Evolutionary conservation across 2,797 vertebrate species (phyloP).

Genomic region (Enteromius anoplus): DNA sequence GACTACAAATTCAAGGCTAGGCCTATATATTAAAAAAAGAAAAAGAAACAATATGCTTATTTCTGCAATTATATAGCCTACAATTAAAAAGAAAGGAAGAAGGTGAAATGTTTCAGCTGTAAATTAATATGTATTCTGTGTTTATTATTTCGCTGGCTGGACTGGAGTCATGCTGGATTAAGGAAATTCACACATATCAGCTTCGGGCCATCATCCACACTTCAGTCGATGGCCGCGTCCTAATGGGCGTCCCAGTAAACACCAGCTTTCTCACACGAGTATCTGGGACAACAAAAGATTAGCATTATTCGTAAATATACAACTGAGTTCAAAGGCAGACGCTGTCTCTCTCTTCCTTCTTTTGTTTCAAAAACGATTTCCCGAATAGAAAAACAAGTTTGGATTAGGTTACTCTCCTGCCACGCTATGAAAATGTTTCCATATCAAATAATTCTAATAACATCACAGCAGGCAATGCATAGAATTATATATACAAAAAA

Average conservation of each 20-base stretch:
- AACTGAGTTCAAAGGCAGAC: slow-evolving; percentile 77
- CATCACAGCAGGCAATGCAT: not conserved
- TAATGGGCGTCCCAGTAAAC: slow-evolving; percentile 75
- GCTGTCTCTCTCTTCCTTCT: slow-evolving; percentile 70
- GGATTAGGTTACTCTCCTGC: not conserved
- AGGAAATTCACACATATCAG: slow-evolving; percentile 67
- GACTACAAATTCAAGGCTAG: not conserved
- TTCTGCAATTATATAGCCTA: not conserved
- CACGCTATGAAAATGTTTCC: not conserved
- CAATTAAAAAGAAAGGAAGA: not conserved
- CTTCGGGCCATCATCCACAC: slow-evolving; percentile 68
- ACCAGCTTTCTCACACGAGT: slow-evolving; percentile 72
- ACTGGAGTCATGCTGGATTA: slow-evolving; percentile 63
- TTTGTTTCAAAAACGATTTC: slow-evolving; percentile 59
- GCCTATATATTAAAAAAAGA: too few species aligned
- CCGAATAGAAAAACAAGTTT: slow-evolving; percentile 1
- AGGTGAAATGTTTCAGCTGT: not conserved
- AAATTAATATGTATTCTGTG: not conserved
- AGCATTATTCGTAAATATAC: slow-evolving; percentile 80
- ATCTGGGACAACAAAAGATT: slow-evolving; percentile 81
- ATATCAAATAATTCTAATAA: not conserved
- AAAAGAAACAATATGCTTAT: not conserved
- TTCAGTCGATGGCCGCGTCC: slow-evolving; percentile 58
- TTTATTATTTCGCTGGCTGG: not conserved
- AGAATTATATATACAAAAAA: too few species aligned